Percentiles rank a stretch among this genome's conserved stretches.
Evolutionary conservation across 2,113 vertebrate genomes (phyloP).

Genomic region (Halichoeres trimaculatus): DNA sequence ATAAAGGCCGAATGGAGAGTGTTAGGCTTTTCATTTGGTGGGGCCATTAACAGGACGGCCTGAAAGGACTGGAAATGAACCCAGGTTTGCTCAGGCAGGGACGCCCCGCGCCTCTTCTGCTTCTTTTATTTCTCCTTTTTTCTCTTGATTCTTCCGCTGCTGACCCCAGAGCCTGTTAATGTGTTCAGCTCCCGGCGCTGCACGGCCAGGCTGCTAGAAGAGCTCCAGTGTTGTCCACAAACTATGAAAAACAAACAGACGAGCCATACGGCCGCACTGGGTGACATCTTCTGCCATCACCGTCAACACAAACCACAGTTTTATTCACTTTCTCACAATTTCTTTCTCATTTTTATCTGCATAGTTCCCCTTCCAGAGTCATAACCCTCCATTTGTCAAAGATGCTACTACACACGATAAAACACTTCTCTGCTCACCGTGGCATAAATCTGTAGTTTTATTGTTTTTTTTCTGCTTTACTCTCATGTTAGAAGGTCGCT

Average conservation of each 20-base stretch:
- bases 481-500: too few species aligned
- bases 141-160: slow-evolving; percentile 38
- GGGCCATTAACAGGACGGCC: slow-evolving; percentile 76
- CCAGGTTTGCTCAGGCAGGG: slow-evolving; percentile 74
- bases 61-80: slow-evolving; percentile 95
- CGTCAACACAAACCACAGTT: neutral
- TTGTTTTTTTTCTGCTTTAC: too few species aligned
- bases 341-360: too few species aligned
- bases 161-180: slow-evolving; percentile 63
- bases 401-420: too few species aligned
- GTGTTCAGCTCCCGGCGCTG: slow-evolving; percentile 12
- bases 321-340: too few species aligned
- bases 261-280: too few species aligned
- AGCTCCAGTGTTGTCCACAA: neutral
- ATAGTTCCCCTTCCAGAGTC: too few species aligned
- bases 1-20: slow-evolving; percentile 82
- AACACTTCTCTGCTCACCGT: too few species aligned
- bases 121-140: slow-evolving; percentile 50
- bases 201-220: neutral
- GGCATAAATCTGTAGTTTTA: too few species aligned
- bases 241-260: neutral
- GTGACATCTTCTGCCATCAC: neutral
- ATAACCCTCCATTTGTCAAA: too few species aligned
- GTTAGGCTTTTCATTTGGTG: slow-evolving; percentile 87
- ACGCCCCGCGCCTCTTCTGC: slow-evolving; percentile 54